Evolutionary conservation across 2,888 invertebrate species (phyloP), one percentile per base, ranked within the genome.

Genomic region (Amblyjoppa fuscipennis): DNA sequence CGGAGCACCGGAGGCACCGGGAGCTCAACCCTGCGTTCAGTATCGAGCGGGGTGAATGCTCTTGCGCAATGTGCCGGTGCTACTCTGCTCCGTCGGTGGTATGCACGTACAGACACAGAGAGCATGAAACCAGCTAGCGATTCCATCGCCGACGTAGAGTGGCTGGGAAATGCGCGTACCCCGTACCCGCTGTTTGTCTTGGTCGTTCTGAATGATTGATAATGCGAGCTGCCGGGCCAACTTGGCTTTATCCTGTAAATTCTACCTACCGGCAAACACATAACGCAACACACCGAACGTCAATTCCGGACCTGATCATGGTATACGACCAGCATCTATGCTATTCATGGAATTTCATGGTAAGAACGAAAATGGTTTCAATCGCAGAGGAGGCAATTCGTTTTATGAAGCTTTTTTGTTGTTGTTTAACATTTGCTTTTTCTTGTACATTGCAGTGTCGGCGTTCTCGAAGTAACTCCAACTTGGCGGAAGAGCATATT

Each of bases 41-140:
- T 93, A 93, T 93, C 91, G 93, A 93, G 91, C 93, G 93, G 91
- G 93, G 93, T 93, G 92, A 93, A 93, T 90, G 93, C 93, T 93
- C 93, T 93, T 93, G 93, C 93, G 93, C 93, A 93, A 93, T 93
- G 90, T 89, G 88, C 90, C 90, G 41, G 90, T 77, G 84, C 87
- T 86, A 77, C 84, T 80, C 85, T 84, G 82, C 82, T 81, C 81
- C 74, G 59, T 79, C 73, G 84, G 81, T 88, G 28, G 87, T 80
- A 84, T 87, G 90, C 74, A 78, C 31, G 81, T 45, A 80, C 74
- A 82, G 51, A 69, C 41, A 75, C 49, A 76, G 73, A 78, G 51
- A 80, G 64, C 59, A 69, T 59, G 34, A 66, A 28, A 56, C 64
- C 56, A 61, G 20, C 25, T 31, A 45, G 25, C 41, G 41, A 25